phyloP scores from a whole-genome alignment of 2,888 invertebrate species.

The Nephrocerus scutellatus region DNA sequence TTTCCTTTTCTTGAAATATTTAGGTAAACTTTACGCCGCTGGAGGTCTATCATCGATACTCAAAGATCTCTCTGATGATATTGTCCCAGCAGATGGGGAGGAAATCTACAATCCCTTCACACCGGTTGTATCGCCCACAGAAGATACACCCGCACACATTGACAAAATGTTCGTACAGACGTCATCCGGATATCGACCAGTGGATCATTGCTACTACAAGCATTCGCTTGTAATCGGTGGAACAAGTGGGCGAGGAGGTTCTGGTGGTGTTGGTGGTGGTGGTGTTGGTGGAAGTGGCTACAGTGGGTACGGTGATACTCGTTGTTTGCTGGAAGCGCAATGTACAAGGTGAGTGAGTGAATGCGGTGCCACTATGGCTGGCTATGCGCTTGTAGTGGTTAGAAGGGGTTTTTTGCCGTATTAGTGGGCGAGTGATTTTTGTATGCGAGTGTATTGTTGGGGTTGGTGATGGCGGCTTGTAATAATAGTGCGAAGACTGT shows the following conservation, averaged over 20 bases:
- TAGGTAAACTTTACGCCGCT: slow-evolving; percentile 45
- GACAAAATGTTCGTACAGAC: slow-evolving; percentile 49
- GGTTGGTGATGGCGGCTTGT: too few relatives aligned
- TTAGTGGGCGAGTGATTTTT: too few relatives aligned
- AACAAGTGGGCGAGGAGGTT: slow-evolving; percentile 16
- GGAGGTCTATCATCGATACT: slow-evolving; percentile 45
- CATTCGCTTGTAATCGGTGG: slow-evolving; percentile 38
- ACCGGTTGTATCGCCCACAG: slow-evolving; percentile 48
- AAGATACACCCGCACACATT: slow-evolving; percentile 44
- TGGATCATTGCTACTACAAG: slow-evolving; percentile 47
- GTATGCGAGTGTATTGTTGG: too few relatives aligned
- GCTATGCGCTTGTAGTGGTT: too few relatives aligned
- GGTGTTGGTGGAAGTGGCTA: slow-evolving; percentile 6
- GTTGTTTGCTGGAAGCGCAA: slow-evolving; percentile 35
- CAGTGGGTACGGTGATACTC: slow-evolving; percentile 35
- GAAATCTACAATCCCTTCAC: slow-evolving; percentile 50
- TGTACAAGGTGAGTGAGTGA: slow-evolving; percentile 34
- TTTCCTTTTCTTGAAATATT: slow-evolving; percentile 5
- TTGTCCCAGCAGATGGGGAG: slow-evolving; percentile 45
- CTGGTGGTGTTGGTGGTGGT: slow-evolving; percentile 22
- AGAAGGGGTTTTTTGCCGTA: too few relatives aligned
- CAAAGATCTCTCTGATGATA: slow-evolving; percentile 47
- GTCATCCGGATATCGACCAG: slow-evolving; percentile 48
- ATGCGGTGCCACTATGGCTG: not conserved
- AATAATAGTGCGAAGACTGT: too few relatives aligned